Conservation (phyloP, 2,888 invertebrate genomes). For the Leucozona laternaria region DNA sequence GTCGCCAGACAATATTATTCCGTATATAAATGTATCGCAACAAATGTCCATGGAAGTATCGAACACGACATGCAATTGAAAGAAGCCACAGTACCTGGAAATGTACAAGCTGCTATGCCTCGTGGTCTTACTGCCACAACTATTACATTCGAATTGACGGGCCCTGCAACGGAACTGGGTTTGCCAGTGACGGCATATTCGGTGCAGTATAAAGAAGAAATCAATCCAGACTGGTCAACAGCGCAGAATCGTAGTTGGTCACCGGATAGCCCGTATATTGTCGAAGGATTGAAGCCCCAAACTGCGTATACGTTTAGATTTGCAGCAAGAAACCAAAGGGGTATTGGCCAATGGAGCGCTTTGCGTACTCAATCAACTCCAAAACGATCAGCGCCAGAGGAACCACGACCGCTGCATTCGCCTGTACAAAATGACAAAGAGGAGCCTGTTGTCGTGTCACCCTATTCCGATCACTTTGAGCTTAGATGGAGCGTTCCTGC, state of each 20-base stretch:
- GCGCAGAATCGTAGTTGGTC: conserved; percentile 91
- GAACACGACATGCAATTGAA: conserved; percentile 89
- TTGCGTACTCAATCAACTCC: conserved; percentile 89
- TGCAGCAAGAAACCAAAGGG: conserved; percentile 93
- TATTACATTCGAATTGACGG: conserved; percentile 90
- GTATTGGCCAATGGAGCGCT: conserved; percentile 90
- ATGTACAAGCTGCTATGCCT: conserved; percentile 87
- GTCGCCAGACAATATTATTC: conserved; percentile 88
- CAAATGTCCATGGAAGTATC: conserved; percentile 89
- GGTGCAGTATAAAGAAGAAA: conserved; percentile 90
- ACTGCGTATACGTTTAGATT: conserved; percentile 92
- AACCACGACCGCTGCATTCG: conserved; percentile 86
- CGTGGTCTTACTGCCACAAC: conserved; percentile 92
- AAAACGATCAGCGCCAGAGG: conserved; percentile 90
- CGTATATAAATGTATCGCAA: conserved; percentile 92
- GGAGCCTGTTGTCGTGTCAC: conserved; percentile 85
- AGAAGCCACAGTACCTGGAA: conserved; percentile 89
- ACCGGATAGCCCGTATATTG: conserved; percentile 90
- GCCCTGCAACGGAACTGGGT: conserved; percentile 90
- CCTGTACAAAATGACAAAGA: conserved; percentile 83
- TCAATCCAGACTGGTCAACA: conserved; percentile 88
- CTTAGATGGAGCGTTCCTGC: conserved; percentile 93
- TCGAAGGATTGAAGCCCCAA: conserved; percentile 91
- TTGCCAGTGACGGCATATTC: conserved; percentile 90
- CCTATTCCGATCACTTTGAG: conserved; percentile 91